Evolutionary conservation across 2,797 vertebrate species (phyloP), one percentile per base, ranked within the genome.

Genomic region (Hephaestus fuliginosus): DNA sequence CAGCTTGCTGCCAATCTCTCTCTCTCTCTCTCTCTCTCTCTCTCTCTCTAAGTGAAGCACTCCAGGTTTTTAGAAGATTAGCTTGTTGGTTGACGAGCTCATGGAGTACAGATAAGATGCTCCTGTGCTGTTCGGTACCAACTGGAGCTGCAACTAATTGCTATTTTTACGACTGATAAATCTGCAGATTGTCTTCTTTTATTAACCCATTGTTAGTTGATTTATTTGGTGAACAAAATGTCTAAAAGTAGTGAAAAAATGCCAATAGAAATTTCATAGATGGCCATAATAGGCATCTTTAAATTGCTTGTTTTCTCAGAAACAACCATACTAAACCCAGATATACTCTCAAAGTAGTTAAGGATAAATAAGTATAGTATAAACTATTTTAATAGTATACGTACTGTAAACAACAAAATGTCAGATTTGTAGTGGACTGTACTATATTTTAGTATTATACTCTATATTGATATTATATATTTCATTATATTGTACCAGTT

Each of bases 1-100:
- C 91, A 87, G 78, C 62, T 57, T 64, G 69, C 80, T 86, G 86
- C 81, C 87, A 81, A 44, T 83, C 79, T 67, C 22, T 5, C 48
- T 30, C 53, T 83, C 79, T 67, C 22, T 5, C 48, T 30, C 53
- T 13, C 55, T 65, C 49, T 63, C 55, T 57, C 57, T 82, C 70
- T 78, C 62, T 46, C 56, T 33, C 30, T 33, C 30, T 25, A 13
- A 68, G 65, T 43, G 49, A 70, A 65, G 75, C 17, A 25, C 52
- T 77, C 28, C 5, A 60, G 64, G 25, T 53, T 77, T 52, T 57
- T 56, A 7, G 15, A 46, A 75, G 64, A 75, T 75, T 70, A 70
- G 36, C 14, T 53, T 8, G 6, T 43, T 64, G 71, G 65, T 74
- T 70, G 77, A 11, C 2, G 1, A 69, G 60, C 55, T 46, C 17